Percentiles rank a stretch among this genome's conserved stretches.
Conservation (phyloP, 2,797 vertebrate species). For the Hapalemur alaotrensis region DNA sequence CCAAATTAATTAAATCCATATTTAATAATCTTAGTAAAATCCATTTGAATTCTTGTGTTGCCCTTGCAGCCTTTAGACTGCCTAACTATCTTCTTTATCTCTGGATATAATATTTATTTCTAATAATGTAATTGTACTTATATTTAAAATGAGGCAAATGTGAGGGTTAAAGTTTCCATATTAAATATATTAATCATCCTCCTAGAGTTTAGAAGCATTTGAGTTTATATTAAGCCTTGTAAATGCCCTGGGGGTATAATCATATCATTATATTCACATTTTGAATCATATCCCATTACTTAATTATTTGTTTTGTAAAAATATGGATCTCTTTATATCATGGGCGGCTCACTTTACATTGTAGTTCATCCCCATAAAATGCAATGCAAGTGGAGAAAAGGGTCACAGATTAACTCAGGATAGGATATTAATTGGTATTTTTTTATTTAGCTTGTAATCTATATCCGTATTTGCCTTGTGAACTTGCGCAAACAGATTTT, state of each 20-base stretch:
- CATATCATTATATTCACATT: slow-evolving; percentile 55
- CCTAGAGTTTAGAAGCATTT: slow-evolving; percentile 18
- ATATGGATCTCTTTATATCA: not conserved
- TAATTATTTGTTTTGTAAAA: slow-evolving; percentile 46
- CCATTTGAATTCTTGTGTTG: not conserved
- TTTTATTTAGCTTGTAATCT: not conserved
- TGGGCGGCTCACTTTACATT: not conserved
- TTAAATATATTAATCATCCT: slow-evolving; percentile 54
- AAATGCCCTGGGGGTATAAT: not conserved
- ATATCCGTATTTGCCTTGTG: not conserved
- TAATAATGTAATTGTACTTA: slow-evolving; percentile 4
- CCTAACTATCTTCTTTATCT: not conserved
- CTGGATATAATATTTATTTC: not conserved
- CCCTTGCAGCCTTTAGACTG: not conserved
- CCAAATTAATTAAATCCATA: not conserved
- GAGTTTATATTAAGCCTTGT: not conserved
- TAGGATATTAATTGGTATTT: not conserved
- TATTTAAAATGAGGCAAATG: slow-evolving; percentile 35
- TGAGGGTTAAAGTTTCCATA: not conserved
- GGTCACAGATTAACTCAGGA: not conserved
- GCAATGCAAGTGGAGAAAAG: not conserved
- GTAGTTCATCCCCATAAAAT: not conserved
- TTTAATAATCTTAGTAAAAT: not conserved
- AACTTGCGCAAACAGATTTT: not conserved
- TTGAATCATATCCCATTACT: not conserved